Evolutionary conservation across 2,113 vertebrate genomes (phyloP).

Genomic region (Camelus bactrianus): DNA sequence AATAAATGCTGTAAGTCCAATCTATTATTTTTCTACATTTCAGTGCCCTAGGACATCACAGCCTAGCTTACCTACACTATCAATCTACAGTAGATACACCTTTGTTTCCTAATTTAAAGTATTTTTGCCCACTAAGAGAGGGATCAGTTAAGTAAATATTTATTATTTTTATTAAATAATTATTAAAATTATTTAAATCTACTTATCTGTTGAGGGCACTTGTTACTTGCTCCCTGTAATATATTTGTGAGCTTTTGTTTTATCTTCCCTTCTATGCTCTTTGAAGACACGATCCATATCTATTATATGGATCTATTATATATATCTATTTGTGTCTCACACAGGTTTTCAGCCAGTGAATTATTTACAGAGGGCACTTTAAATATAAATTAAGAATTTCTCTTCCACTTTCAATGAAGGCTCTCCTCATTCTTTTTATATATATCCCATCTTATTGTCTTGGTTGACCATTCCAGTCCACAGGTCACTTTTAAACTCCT

Average conservation of each 20-base stretch:
- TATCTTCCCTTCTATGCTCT: constrained; percentile 27
- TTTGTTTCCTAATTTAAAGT: constrained; percentile 40
- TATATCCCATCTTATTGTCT: not conserved
- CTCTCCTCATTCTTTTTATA: not conserved
- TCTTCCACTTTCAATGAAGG: constrained; percentile 34
- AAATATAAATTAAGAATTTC: constrained; percentile 56
- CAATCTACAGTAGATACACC: not conserved
- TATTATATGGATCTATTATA: not conserved
- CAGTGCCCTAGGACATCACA: not conserved
- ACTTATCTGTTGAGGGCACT: constrained; percentile 13
- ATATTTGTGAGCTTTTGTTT: constrained; percentile 38
- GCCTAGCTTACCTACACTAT: constrained; percentile 36
- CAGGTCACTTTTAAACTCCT: constrained; percentile 26
- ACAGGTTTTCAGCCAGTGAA: constrained; percentile 41
- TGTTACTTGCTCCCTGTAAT: constrained; percentile 46
- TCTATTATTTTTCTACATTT: constrained; percentile 48
- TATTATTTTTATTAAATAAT: constrained; percentile 35
- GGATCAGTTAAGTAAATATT: constrained; percentile 10
- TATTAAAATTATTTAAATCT: constrained; percentile 52
- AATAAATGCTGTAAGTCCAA: not conserved
- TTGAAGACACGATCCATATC: not conserved
- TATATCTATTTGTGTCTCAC: not conserved
- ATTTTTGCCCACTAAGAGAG: not conserved
- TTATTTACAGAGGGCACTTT: not conserved
- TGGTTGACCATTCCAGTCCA: not conserved